Base-by-base conservation (phyloP, 2,113 vertebrate genomes). In the Cavia aperea region DNA sequence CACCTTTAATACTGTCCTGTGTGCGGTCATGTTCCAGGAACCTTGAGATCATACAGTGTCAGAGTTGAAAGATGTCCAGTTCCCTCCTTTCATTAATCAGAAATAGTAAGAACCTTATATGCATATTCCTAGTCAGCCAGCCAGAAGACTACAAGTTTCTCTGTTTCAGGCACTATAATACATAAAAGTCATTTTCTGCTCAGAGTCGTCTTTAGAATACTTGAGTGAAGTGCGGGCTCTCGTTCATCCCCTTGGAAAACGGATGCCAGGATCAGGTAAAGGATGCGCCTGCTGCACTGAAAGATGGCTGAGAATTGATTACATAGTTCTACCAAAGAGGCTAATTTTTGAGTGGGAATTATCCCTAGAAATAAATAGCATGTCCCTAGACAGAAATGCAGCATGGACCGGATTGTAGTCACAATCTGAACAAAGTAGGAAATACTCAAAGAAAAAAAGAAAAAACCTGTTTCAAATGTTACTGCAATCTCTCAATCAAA, bases 401-500 rank as follows among this genome's bases (percentile, higher is more conserved):
- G 63, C 43, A 26, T 51, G 82, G 36, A 82, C 15, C 79, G 62
- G 81, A 78, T 65, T 77, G 66, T 81, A 88, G 66, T 88, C 7
- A 36, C 6, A 86, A n/a, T 88, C 54, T 49, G 54, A 83, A 94
- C 54, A 78, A 94, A 92, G 33, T 26, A 63, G 36, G 19, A 51
- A n/a, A 19, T 70, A 58, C 36, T 70, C 60, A 92, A n/a, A 94
- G 24, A 29, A 39, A 43, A 60, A 66, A 56, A 85, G 14, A 86
- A 91, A 84, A 66, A 49, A n/a, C 39, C 39, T 29, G 90, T 93
- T 94, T 65, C 86, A 88, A 83, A 62, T 94, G 36, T 49, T 89
- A 46, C 78, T 92, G 29, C 73, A 78, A 39, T 88, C 95, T 87
- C 60, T 94, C 51, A 93, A 36, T 95, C 63, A 94, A 92, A 90